A percentile compares a stretch with the other conserved stretches of the same genome.
These are phyloP conservation scores for Lacerta viridis DNA, from an alignment of 2,797 vertebrate genomes.

Conservation along the genomic window DNA sequence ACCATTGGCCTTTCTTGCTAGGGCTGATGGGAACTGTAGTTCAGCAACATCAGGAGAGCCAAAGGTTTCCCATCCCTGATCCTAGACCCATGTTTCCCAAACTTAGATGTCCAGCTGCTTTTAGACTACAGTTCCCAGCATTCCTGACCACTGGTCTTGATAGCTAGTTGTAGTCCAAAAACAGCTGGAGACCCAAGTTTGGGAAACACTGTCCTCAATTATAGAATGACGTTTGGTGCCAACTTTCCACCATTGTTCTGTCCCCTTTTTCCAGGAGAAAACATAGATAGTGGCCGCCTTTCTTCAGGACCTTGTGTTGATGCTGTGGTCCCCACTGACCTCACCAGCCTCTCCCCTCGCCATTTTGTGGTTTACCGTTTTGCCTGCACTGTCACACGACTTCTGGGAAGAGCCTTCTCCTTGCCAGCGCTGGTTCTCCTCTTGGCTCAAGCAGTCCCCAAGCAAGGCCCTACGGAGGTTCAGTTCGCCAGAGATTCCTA, in stretches of 20 bases:
- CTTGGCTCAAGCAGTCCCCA: constrained; percentile 82
- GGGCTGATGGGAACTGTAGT: background rate
- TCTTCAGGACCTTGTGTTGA: background rate
- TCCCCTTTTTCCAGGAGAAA: constrained; percentile 1
- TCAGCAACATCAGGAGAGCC: no score
- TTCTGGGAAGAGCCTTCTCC: constrained; percentile 75
- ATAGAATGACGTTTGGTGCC: background rate
- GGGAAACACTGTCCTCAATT: background rate
- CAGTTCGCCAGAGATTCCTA: constrained; percentile 78
- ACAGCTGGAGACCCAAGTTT: no score
- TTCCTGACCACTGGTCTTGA: background rate
- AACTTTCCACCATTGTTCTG: background rate
- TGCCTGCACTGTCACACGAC: constrained; percentile 82
- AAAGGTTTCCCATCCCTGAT: no score
- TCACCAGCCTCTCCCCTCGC: constrained; percentile 84
- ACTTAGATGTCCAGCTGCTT: background rate
- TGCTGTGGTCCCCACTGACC: constrained; percentile 77
- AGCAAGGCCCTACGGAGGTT: constrained; percentile 19
- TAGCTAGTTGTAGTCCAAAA: background rate
- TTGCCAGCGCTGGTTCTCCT: constrained; percentile 82
- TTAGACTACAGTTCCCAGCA: background rate
- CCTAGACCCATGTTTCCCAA: no score
- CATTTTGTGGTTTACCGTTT: constrained; percentile 85
- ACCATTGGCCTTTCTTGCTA: background rate
- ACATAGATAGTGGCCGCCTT: background rate